A percentile compares a stretch with the other conserved stretches of the same genome.
Evolutionary conservation across 2,797 vertebrate genomes (phyloP).

Genomic region (Melopsittacus undulatus): DNA sequence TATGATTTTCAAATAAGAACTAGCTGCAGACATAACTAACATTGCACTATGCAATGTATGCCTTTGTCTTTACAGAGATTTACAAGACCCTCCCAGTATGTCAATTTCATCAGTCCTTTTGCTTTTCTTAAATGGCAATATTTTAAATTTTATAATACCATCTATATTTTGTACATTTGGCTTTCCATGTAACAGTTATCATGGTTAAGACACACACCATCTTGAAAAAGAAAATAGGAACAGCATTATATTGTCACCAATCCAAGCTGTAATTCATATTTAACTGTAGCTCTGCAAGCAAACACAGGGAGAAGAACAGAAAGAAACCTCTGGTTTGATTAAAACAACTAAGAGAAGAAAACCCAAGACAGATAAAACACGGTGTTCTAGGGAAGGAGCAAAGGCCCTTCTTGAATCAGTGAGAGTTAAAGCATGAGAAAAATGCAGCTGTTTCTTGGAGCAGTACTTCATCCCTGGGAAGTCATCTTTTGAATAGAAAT

Average conservation of each 20-base stretch:
- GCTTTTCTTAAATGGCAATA: neutral
- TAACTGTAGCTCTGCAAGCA: slow-evolving; percentile 5
- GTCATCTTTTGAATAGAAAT: neutral
- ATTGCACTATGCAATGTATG: neutral
- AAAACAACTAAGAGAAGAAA: neutral
- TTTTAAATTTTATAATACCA: neutral
- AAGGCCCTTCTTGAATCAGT: neutral
- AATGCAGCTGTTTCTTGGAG: neutral
- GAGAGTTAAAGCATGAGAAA: neutral
- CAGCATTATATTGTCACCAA: neutral
- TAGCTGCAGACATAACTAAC: neutral
- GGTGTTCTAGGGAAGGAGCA: neutral
- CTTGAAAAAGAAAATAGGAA: neutral
- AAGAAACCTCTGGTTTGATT: slow-evolving; percentile 5
- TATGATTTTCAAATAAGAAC: neutral
- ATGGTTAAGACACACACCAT: neutral
- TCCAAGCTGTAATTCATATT: neutral
- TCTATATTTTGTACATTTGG: neutral
- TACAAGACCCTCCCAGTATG: neutral
- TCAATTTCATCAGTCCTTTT: neutral
- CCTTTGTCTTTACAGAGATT: neutral
- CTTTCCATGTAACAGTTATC: neutral
- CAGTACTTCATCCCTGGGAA: neutral
- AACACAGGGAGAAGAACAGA: neutral
- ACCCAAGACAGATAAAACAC: neutral